phyloP scores from a whole-genome alignment of 2,888 invertebrate species.

The Cepaea hortensis region DNA sequence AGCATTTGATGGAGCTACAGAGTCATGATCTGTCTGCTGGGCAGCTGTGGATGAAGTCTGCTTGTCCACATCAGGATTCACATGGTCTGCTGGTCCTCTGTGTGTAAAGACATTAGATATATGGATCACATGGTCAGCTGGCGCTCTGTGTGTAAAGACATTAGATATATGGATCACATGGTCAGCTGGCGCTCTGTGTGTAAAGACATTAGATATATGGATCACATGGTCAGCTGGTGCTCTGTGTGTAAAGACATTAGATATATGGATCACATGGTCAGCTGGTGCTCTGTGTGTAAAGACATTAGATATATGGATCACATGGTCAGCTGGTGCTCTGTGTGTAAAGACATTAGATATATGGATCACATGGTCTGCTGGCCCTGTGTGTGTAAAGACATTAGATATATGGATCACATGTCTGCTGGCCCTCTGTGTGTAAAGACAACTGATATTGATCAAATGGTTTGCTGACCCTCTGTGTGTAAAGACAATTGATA shows the following conservation, averaged over 20 bases:
- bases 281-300: no score
- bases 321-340: constrained; percentile 36
- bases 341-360: constrained; percentile 45
- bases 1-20: constrained; percentile 68
- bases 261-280: no score
- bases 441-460: background rate
- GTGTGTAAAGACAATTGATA: constrained; percentile 44
- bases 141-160: no score
- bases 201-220: background rate
- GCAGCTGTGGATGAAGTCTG: constrained; percentile 44
- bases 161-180: no score
- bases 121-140: background rate
- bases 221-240: background rate
- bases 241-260: no score
- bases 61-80: constrained; percentile 46
- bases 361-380: constrained; percentile 42
- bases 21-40: constrained; percentile 56
- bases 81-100: constrained; percentile 54
- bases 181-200: no score
- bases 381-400: constrained; percentile 42
- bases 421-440: constrained; percentile 50
- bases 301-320: no score
- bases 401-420: constrained; percentile 43
- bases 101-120: background rate
- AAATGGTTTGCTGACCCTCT: constrained; percentile 33